These are phyloP conservation scores for Coenonympha glycerion DNA, from an alignment of 2,888 invertebrate genomes.

Conservation along the genomic window DNA sequence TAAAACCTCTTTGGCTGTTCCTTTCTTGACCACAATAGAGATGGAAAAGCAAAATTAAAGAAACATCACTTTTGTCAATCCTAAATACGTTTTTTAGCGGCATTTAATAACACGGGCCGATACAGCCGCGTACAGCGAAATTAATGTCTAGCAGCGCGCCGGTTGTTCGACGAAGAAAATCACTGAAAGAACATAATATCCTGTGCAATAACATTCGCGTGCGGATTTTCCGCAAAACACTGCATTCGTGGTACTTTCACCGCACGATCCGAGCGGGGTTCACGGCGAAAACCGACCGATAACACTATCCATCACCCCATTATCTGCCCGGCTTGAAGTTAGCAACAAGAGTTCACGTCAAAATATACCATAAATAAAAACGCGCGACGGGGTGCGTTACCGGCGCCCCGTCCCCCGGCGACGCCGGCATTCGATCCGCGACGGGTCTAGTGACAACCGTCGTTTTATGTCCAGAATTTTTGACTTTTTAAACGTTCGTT, in stretches of 20 bases:
- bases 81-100: constrained; percentile 29
- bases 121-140: constrained; percentile 33
- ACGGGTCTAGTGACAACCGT: constrained; percentile 40
- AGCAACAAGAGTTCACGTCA: constrained; percentile 67
- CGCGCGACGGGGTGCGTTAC: constrained; percentile 58
- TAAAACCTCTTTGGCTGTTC: constrained; percentile 2
- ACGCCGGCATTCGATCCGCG: constrained; percentile 47
- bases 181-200: constrained; percentile 30
- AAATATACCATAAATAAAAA: constrained; percentile 74
- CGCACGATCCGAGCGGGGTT: constrained; percentile 50
- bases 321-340: constrained; percentile 69
- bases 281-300: constrained; percentile 68
- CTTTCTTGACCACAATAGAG: background rate
- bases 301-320: constrained; percentile 75
- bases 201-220: constrained; percentile 35
- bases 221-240: constrained; percentile 52
- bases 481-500: constrained; percentile 39
- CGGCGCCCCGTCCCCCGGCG: constrained; percentile 47
- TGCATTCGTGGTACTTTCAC: constrained; percentile 45
- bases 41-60: background rate
- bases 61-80: constrained; percentile 20
- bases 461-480: constrained; percentile 39
- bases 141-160: constrained; percentile 46
- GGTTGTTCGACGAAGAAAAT: constrained; percentile 36
- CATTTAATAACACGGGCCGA: constrained; percentile 25